Evolutionary conservation across 64 coral and sea anemone species (phyloP).

Genomic region (Montipora capricornis): DNA sequence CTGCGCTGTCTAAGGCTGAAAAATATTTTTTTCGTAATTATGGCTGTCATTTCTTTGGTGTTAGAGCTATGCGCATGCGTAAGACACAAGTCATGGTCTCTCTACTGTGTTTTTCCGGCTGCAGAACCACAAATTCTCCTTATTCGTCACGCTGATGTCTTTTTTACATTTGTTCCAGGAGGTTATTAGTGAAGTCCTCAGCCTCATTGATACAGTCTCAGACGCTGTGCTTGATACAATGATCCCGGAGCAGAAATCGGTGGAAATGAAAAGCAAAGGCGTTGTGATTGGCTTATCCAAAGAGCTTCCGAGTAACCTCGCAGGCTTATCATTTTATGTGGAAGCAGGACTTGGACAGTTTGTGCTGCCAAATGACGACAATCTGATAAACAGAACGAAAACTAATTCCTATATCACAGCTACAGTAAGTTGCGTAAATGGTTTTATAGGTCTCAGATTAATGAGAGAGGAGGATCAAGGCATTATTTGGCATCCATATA

Average conservation of each 20-base stretch:
- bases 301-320: neutral
- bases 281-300: constrained; percentile 18
- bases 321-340: constrained; percentile 6
- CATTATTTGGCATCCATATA: too few relatives aligned
- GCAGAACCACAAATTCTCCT: neutral
- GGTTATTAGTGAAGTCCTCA: neutral
- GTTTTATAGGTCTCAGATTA: too few relatives aligned
- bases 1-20: neutral
- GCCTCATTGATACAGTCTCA: neutral
- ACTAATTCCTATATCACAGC: constrained; percentile 18
- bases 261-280: neutral
- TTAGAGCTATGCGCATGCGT: neutral
- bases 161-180: neutral
- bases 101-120: neutral
- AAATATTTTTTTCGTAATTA: neutral
- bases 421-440: neutral
- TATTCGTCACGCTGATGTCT: neutral
- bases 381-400: neutral
- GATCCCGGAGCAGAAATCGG: neutral
- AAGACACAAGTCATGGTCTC: neutral
- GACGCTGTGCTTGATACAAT: constrained; percentile 23
- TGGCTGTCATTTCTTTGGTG: neutral
- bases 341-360: constrained; percentile 3
- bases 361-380: neutral
- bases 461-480: too few relatives aligned